phyloP scores from a whole-genome alignment of 2,113 vertebrate species.

The Dissostichus mawsoni region DNA sequence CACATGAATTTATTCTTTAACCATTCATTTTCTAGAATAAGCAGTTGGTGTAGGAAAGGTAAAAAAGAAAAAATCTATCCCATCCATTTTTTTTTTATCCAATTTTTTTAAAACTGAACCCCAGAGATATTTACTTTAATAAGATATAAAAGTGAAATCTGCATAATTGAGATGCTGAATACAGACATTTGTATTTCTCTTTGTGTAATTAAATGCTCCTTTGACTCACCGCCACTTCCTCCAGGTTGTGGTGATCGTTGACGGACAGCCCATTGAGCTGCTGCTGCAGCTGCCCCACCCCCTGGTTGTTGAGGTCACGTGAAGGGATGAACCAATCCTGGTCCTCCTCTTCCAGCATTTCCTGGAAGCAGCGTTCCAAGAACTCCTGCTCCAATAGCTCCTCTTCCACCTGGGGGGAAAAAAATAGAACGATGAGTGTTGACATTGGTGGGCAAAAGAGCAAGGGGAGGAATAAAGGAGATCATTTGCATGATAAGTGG shows the following conservation, averaged over 20 bases:
- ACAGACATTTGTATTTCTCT: too few relatives aligned
- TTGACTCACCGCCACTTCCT: constrained; percentile 93
- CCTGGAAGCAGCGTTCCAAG: constrained; percentile 97
- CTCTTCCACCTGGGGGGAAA: constrained; percentile 90
- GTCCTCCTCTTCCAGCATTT: constrained; percentile 98
- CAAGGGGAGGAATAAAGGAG: background rate
- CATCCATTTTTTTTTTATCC: too few relatives aligned
- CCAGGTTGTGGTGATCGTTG: constrained; percentile 85
- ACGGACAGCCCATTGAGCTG: constrained; percentile 92
- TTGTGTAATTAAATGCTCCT: background rate
- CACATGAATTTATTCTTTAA: background rate
- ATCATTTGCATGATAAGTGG: constrained; percentile 15
- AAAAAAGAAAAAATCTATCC: too few relatives aligned
- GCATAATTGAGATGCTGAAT: too few relatives aligned
- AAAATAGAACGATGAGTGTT: background rate
- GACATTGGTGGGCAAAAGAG: background rate
- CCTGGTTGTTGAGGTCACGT: constrained; percentile 92
- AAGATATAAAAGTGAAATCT: too few relatives aligned
- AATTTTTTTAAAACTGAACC: too few relatives aligned
- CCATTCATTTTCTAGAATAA: too few relatives aligned
- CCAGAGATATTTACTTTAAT: too few relatives aligned
- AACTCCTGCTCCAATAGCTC: constrained; percentile 98
- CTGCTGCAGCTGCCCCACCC: constrained; percentile 92
- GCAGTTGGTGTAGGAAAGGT: too few relatives aligned
- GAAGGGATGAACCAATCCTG: constrained; percentile 98